Percentiles rank a stretch among this genome's conserved stretches.
Evolutionary conservation across 2,888 invertebrate species (phyloP).

Genomic region (Drosophila paucipuncta): DNA sequence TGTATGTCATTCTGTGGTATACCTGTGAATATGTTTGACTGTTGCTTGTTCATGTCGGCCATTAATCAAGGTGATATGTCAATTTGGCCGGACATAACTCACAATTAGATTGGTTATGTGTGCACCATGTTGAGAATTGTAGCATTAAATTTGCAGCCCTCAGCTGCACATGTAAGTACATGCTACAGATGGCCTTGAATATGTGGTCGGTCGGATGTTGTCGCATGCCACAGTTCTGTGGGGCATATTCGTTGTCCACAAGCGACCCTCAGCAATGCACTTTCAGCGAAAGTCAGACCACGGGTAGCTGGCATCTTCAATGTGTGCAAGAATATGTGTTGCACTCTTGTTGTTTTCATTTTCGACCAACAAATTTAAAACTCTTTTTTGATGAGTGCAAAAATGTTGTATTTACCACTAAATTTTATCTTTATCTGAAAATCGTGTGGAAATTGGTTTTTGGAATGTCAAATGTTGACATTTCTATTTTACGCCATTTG

Average conservation of each 20-base stretch:
- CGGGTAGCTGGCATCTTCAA: not conserved
- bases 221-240: conserved; percentile 24
- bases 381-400: not conserved
- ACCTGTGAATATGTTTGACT: conserved; percentile 10
- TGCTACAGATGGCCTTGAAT: conserved; percentile 34
- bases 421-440: not conserved
- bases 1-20: conserved; percentile 1
- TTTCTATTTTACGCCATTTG: conserved; percentile 28
- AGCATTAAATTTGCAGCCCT: conserved; percentile 3
- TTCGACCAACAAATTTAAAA: not conserved
- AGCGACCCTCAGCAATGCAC: not conserved
- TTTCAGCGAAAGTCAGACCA: not conserved
- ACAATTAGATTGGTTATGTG: conserved; percentile 47
- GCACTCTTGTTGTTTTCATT: too few relatives aligned
- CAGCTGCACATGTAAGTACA: conserved; percentile 6
- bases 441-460: conserved; percentile 7
- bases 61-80: conserved; percentile 71
- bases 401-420: not conserved
- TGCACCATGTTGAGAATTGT: conserved; percentile 7
- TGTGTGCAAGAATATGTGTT: not conserved
- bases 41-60: conserved; percentile 11
- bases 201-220: conserved; percentile 9
- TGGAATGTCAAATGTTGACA: conserved; percentile 29
- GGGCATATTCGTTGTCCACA: conserved; percentile 18
- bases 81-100: conserved; percentile 63